Evolutionary conservation across 2,113 vertebrate species (phyloP), one percentile per base, ranked within the genome.

Genomic region (Hippocampus guttulatus): DNA sequence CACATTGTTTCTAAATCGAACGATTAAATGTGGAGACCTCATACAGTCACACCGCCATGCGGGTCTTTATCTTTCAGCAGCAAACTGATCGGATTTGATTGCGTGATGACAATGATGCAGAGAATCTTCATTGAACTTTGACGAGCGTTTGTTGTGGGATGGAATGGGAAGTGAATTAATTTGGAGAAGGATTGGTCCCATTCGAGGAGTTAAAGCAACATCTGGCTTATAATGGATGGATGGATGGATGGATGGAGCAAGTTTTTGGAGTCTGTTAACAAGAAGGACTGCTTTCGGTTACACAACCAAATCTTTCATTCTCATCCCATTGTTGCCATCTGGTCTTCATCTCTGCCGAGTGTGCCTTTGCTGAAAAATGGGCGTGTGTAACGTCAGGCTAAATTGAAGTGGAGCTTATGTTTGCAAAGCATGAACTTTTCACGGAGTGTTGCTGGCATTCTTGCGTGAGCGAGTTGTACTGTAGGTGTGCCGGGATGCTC

Each of bases 291-390:
- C 87, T 91, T 92, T 87, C 69, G 81, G 85, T 89, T 89, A 85
- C 55, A 58, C 82, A 81, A 87, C 71, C 74, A 84, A 84, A 84
- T 76, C 84, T 71, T 69, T 84, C 78, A 86, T 85, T 85, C 84
- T 90, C 84, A 82, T 87, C 87, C 87, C 84, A 91, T 86, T 84
- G 87, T 85, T 85, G 75, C 79, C 89, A 91, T 91, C 88, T 90
- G 89, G 89, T 71, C 78, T 77, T 84, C 79, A 91, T 89, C 77
- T 86, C 79, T n/a, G 61, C 30, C 63, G 45, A 70, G 75, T 69
- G 74, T 77, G 70, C 30, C 78, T 73, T 76, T 72, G 75, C 67
- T 58, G 33, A 65, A 68, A 76, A 60, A 68, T 15, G 68, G 0
- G 61, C 15, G 58, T 69, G 70, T 65, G 74, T 55, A 68, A 77